Percentiles rank a stretch among this genome's conserved stretches.
Evolutionary conservation across 2,888 invertebrate genomes (phyloP).

Genomic region (Drosophila atripex): DNA sequence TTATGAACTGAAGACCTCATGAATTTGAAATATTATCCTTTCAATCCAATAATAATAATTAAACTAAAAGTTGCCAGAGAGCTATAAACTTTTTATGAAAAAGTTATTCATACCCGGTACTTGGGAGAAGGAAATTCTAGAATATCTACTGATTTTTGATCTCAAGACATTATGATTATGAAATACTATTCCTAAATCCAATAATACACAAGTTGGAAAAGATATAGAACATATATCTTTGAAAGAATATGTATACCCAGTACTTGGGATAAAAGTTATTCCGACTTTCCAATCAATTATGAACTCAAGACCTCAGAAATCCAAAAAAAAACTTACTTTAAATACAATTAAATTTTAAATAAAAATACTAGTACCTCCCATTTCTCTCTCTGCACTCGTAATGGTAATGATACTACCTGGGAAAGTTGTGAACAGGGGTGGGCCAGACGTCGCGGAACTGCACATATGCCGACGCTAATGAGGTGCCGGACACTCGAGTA

Average conservation of each 20-base stretch:
- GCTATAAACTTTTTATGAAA: no score
- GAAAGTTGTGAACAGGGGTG: slow-evolving; percentile 73
- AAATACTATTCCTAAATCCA: neutral
- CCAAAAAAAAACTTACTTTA: neutral
- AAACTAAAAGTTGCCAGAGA: no score
- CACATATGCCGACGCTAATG: slow-evolving; percentile 47
- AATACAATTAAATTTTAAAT: no score
- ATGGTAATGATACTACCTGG: slow-evolving; percentile 64
- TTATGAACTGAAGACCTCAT: no score
- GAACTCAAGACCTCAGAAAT: neutral
- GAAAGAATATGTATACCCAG: neutral
- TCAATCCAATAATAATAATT: no score
- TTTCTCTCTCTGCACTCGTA: neutral
- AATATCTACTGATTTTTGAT: neutral
- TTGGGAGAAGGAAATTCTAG: neutral
- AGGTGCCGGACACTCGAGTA: slow-evolving; percentile 25
- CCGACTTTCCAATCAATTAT: neutral
- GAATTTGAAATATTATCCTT: no score
- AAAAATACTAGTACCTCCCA: no score
- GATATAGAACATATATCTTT: neutral
- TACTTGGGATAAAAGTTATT: neutral
- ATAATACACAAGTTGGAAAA: no score
- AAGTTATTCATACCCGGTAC: neutral
- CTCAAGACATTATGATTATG: neutral
- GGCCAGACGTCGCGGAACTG: slow-evolving; percentile 69